Conservation (phyloP, 2,888 invertebrate genomes). For the Pristionchus japonicus region DNA sequence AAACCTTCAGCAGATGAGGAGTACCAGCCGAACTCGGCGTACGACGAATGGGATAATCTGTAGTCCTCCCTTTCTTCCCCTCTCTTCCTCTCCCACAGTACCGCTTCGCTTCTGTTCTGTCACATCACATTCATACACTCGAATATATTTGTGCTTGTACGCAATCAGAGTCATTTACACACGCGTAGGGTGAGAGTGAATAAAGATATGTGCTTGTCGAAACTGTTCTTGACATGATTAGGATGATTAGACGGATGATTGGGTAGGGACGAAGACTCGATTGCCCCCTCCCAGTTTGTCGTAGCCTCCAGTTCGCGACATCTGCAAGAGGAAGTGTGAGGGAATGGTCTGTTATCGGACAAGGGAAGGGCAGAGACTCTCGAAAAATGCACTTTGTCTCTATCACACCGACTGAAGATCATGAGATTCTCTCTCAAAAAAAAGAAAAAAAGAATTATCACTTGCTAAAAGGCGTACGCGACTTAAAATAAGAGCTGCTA, state of each 20-base stretch:
- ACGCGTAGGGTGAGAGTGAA: constrained; percentile 28
- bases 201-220: constrained; percentile 26
- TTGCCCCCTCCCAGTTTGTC: not conserved
- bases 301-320: not conserved
- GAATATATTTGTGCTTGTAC: constrained; percentile 11
- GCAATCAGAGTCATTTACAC: not conserved
- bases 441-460: not conserved
- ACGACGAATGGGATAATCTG: constrained; percentile 73
- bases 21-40: constrained; percentile 64
- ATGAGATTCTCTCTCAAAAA: not conserved
- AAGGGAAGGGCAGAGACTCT: too few relatives aligned
- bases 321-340: not conserved
- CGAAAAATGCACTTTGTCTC: too few relatives aligned
- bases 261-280: not conserved
- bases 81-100: not conserved
- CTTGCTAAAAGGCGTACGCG: too few relatives aligned
- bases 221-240: too few relatives aligned
- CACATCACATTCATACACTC: not conserved
- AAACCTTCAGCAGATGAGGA: constrained; percentile 64
- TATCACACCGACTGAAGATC: not conserved
- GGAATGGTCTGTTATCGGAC: not conserved
- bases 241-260: not conserved
- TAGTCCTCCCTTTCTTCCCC: constrained; percentile 47
- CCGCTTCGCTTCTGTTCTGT: constrained; percentile 26
- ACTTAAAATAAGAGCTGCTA: too few relatives aligned